A percentile compares a stretch with the other conserved stretches of the same genome.
Evolutionary conservation across 2,113 vertebrate genomes (phyloP).

Genomic region (Tachycineta bicolor): DNA sequence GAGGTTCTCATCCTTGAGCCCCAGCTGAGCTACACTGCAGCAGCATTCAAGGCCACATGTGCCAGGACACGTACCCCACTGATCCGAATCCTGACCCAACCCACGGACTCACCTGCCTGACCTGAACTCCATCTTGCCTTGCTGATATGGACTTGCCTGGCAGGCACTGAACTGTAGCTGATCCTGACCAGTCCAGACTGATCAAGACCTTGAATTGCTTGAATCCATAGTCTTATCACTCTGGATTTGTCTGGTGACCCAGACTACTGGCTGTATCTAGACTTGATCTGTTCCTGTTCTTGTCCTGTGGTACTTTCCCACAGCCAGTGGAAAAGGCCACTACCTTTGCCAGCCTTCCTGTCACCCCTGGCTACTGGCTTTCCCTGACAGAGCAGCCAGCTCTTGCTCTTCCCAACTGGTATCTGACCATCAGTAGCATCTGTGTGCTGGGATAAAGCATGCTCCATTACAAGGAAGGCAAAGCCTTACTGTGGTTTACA

Average conservation of each 20-base stretch:
- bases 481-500: neutral
- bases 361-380: neutral
- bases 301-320: neutral
- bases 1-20: neutral
- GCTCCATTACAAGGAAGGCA: neutral
- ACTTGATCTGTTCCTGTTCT: neutral
- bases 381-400: neutral
- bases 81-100: neutral
- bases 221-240: neutral
- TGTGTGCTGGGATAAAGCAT: neutral
- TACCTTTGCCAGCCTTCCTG: neutral
- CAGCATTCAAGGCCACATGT: neutral
- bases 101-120: neutral
- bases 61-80: rapidly evolving
- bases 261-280: neutral
- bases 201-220: neutral
- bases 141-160: neutral
- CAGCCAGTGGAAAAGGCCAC: neutral
- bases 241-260: neutral
- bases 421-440: neutral
- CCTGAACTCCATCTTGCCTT: neutral
- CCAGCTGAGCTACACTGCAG: neutral
- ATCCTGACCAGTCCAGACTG: neutral
- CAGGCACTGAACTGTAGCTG: neutral
- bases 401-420: neutral